Evolutionary conservation across 2,888 invertebrate genomes (phyloP).

Genomic region (Hyppa rectilinea): DNA sequence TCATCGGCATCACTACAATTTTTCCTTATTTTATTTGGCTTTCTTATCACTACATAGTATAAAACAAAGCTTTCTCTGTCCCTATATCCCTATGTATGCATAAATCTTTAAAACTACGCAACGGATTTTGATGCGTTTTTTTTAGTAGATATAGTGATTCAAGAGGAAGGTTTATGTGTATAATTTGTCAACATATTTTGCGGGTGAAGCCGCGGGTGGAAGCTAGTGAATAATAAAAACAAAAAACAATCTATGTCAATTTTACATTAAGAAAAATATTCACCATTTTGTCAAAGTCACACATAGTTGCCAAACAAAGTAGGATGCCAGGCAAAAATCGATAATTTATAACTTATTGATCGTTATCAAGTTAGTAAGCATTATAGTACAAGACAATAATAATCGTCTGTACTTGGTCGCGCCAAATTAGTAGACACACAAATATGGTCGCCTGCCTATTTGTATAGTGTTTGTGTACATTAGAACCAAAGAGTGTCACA

Average conservation of each 20-base stretch:
- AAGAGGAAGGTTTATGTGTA: too few species aligned
- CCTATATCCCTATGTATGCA: too few species aligned
- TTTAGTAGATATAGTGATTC: too few species aligned
- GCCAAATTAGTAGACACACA: slow-evolving; percentile 78
- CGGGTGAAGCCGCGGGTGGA: too few species aligned
- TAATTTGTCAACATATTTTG: too few species aligned
- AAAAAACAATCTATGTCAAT: not conserved
- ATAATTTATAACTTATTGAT: slow-evolving; percentile 67
- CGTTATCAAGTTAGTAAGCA: slow-evolving; percentile 68
- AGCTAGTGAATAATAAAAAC: too few species aligned
- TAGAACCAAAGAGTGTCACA: slow-evolving; percentile 62
- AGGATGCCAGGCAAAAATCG: slow-evolving; percentile 23
- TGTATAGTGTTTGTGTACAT: slow-evolving; percentile 62
- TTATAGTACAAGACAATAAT: slow-evolving; percentile 75
- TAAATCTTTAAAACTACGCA: too few species aligned
- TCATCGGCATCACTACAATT: not conserved
- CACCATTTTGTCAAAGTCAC: not conserved
- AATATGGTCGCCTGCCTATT: slow-evolving; percentile 67
- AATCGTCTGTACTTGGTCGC: slow-evolving; percentile 72
- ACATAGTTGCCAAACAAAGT: slow-evolving; percentile 7
- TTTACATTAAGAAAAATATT: not conserved
- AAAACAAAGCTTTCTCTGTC: too few species aligned
- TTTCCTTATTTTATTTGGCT: not conserved
- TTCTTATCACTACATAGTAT: too few species aligned
- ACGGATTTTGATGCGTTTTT: too few species aligned